Base-by-base conservation (phyloP, 2,113 vertebrate genomes). In the Eulacestoma nigropectus region DNA sequence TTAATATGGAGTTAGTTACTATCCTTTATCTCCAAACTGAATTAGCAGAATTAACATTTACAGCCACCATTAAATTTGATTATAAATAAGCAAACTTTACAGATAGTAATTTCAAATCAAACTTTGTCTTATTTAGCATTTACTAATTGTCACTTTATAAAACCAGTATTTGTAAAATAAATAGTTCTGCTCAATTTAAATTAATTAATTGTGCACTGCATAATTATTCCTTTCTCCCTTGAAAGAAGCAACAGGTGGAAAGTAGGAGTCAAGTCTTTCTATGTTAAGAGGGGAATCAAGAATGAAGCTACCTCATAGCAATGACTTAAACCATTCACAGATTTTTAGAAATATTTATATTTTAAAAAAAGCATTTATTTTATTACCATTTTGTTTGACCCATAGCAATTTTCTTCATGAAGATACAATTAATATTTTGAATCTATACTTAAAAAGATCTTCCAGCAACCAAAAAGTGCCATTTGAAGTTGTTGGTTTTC, bases 31-130 rank as follows among this genome's bases (percentile, higher is more conserved):
- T 91, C 35, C 44, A 91, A 84, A 49, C 2, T 70, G 89, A 96
- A 97, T 96, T 92, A 94, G 11, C 26, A 95, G 94, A 97, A 96
- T 96, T 91, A 96, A 91, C 95, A 87, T 89, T 97, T 97, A 92
- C 73, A 95, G 63, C 49, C 42, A 62, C n/a, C 21, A 89, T 94
- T 95, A 94, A 68, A 90, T 90, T 95, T 90, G 16, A 89, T 94
- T 97, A 94, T 89, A 96, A 95, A 85, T 91, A 86, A 94, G 41
- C 65, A 90, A 74, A 93, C 26, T 94, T 95, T 92, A 63, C 75
- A 93, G 87, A 92, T 27, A 91, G 9, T n/a, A 93, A 86, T 91
- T 96, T 88, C 76, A 93, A 96, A 96, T 77, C 70, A 93, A 91
- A 78, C 67, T 95, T 95, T 96, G 72, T 93, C 82, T 90, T 93